phyloP scores from a whole-genome alignment of 2,113 vertebrate species.

The Gymnobelideus leadbeateri region DNA sequence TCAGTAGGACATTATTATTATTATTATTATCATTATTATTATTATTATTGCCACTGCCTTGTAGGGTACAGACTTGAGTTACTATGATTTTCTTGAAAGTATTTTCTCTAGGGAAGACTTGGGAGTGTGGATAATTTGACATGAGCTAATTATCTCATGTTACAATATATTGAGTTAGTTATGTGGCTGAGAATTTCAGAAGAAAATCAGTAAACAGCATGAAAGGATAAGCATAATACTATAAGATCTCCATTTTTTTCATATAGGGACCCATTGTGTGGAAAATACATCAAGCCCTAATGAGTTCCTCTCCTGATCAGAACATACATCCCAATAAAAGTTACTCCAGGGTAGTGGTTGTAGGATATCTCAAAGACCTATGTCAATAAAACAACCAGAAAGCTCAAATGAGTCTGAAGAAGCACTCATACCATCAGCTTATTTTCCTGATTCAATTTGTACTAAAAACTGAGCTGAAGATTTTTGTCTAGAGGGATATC shows the following conservation, averaged over 20 bases:
- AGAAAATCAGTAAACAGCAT: not conserved
- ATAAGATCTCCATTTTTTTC: not conserved
- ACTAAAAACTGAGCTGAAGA: not conserved
- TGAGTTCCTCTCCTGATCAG: not conserved
- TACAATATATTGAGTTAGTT: not conserved
- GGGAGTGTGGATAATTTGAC: not conserved
- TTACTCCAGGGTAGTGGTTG: not conserved
- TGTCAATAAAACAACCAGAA: slow-evolving; percentile 3
- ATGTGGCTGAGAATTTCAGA: not conserved
- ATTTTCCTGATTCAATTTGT: not conserved
- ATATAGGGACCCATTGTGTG: not conserved
- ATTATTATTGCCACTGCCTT: not conserved
- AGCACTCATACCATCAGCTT: not conserved
- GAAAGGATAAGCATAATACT: not conserved
- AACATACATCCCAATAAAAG: not conserved
- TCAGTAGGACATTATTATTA: not conserved
- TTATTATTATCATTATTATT: too few species aligned
- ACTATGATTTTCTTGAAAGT: not conserved
- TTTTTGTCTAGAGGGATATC: not conserved
- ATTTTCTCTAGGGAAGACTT: not conserved
- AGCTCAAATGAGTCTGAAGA: not conserved
- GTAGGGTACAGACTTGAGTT: not conserved
- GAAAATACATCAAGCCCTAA: not conserved
- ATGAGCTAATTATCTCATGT: not conserved
- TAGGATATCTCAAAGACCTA: slow-evolving; percentile 18